Conservation (phyloP, 2,797 vertebrate genomes). For the Ctenopoma multispine region DNA sequence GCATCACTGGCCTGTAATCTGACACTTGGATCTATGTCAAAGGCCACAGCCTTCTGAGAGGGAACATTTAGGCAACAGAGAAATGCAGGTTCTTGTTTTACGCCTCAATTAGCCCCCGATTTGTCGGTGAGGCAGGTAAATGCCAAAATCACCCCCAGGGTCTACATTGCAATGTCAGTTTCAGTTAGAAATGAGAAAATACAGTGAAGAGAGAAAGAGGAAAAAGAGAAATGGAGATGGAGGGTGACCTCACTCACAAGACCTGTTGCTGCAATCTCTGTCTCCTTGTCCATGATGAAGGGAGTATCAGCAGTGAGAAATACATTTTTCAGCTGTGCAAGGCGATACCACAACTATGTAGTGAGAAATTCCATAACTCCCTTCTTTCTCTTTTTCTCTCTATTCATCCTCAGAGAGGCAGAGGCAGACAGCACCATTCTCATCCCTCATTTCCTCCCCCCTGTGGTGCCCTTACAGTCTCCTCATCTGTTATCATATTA, state of each 20-base stretch:
- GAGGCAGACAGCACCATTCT: constrained; percentile 28
- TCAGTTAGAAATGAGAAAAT: constrained; percentile 57
- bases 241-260: constrained; percentile 27
- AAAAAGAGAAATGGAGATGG: constrained; percentile 12
- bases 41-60: constrained; percentile 23
- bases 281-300: constrained; percentile 21
- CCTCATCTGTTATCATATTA: constrained; percentile 35
- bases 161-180: constrained; percentile 35
- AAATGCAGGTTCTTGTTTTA: constrained; percentile 46
- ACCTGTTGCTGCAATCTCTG: constrained; percentile 39
- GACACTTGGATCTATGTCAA: constrained; percentile 31
- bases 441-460: constrained; percentile 19
- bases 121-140: constrained; percentile 55
- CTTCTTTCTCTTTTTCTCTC: constrained; percentile 9
- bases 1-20: constrained; percentile 23
- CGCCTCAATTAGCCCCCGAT: constrained; percentile 60
- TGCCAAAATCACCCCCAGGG: constrained; percentile 29
- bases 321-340: constrained; percentile 60
- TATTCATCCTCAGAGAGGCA: constrained; percentile 16
- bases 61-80: constrained; percentile 1
- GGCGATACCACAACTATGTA: constrained; percentile 51
- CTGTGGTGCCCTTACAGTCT: constrained; percentile 6
- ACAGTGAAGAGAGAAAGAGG: constrained; percentile 11
- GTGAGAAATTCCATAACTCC: constrained; percentile 40
- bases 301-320: constrained; percentile 30